Conservation (phyloP, 1,140 invertebrate genomes). For the Dolichoris vasculosae region DNA sequence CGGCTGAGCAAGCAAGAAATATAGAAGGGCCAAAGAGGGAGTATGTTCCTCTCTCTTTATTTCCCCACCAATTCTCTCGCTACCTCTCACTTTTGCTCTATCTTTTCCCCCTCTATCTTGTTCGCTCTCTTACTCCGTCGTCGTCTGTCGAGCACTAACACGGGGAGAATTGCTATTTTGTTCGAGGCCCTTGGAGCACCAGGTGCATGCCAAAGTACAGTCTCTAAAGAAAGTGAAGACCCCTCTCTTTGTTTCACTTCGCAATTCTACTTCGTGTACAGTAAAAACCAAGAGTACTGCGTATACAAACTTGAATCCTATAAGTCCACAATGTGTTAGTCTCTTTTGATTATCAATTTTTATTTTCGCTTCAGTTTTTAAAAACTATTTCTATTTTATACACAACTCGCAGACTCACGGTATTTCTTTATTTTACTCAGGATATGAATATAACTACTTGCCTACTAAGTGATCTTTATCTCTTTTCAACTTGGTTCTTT, state of each 20-base stretch:
- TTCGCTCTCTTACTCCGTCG: slow-evolving; percentile 8
- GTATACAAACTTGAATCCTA: not conserved
- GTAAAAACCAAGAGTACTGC: slow-evolving; percentile 11
- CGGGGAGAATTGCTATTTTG: slow-evolving; percentile 71
- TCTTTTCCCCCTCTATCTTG: not conserved
- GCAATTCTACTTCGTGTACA: slow-evolving; percentile 55
- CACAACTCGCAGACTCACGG: not conserved
- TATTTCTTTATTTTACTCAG: not conserved
- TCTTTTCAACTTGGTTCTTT: not conserved
- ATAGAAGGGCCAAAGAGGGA: slow-evolving; percentile 55
- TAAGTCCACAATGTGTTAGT: too few species aligned
- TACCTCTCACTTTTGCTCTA: slow-evolving; percentile 10
- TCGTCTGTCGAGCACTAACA: slow-evolving; percentile 14
- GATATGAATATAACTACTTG: not conserved
- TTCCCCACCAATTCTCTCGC: slow-evolving; percentile 15
- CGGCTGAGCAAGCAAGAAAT: not conserved
- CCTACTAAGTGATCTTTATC: not conserved
- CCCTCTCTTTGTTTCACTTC: slow-evolving; percentile 66
- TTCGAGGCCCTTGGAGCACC: slow-evolving; percentile 69
- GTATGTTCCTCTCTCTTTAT: slow-evolving; percentile 67
- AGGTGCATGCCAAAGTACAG: slow-evolving; percentile 72
- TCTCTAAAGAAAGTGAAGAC: slow-evolving; percentile 67
- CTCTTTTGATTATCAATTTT: not conserved
- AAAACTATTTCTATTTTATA: not conserved
- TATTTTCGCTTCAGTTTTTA: not conserved